Percentiles rank a stretch among this genome's conserved stretches.
phyloP scores from a whole-genome alignment of 2,888 invertebrate species.

The Mythimna lalbum region DNA sequence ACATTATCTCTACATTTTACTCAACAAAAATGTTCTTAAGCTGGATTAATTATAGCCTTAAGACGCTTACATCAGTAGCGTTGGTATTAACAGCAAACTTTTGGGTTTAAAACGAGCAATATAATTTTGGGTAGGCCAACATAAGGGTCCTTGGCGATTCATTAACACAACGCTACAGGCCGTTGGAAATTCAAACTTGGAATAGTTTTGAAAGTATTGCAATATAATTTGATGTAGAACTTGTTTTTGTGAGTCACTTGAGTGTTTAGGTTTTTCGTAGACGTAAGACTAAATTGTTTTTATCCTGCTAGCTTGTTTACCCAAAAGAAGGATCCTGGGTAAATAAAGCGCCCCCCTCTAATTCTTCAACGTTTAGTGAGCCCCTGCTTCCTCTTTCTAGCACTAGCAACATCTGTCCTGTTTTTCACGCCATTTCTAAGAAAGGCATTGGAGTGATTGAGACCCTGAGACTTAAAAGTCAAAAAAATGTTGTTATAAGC shows the following conservation, averaged over 20 bases:
- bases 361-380: too few relatives aligned
- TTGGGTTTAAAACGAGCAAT: conserved; percentile 52
- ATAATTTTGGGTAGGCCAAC: conserved; percentile 47
- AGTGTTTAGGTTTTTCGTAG: background rate
- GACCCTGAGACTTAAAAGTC: too few relatives aligned
- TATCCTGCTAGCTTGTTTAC: too few relatives aligned
- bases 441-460: too few relatives aligned
- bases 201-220: conserved; percentile 48
- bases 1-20: conserved; percentile 19
- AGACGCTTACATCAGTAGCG: conserved; percentile 51
- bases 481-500: too few relatives aligned
- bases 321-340: too few relatives aligned
- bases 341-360: too few relatives aligned
- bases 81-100: conserved; percentile 50
- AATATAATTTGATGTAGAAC: conserved; percentile 28
- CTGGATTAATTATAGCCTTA: conserved; percentile 58
- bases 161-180: conserved; percentile 44
- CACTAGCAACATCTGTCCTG: too few relatives aligned
- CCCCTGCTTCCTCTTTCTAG: too few relatives aligned
- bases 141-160: conserved; percentile 48
- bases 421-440: too few relatives aligned
- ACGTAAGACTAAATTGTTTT: background rate
- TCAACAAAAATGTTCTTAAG: conserved; percentile 32
- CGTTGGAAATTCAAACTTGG: conserved; percentile 42
- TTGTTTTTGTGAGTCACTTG: conserved; percentile 2